A percentile compares a stretch with the other conserved stretches of the same genome.
Evolutionary conservation across 2,888 invertebrate species (phyloP).

Genomic region (Mongoloraphidia duomilia): DNA sequence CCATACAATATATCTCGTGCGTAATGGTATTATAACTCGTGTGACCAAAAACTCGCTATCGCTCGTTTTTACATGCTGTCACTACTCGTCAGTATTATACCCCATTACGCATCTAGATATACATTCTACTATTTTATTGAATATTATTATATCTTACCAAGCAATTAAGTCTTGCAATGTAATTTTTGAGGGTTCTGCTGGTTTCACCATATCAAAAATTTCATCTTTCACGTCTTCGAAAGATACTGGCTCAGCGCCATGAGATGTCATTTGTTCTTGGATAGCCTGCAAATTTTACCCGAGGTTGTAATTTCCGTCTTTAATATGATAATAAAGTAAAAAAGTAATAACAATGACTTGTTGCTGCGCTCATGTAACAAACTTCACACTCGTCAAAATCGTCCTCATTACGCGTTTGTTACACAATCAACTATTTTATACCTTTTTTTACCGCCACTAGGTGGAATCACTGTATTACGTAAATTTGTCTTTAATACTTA

Average conservation of each 20-base stretch:
- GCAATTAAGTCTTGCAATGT: conserved; percentile 73
- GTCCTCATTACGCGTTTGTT: no score
- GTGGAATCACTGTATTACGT: not conserved
- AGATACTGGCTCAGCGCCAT: conserved; percentile 77
- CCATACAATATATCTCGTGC: no score
- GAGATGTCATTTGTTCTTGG: conserved; percentile 75
- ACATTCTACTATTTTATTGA: no score
- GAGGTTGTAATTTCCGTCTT: no score
- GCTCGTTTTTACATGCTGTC: no score
- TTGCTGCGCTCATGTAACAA: not conserved
- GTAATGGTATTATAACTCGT: no score
- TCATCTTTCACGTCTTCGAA: conserved; percentile 95
- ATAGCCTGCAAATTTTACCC: conserved; percentile 48
- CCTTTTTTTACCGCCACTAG: no score
- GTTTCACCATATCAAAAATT: conserved; percentile 95
- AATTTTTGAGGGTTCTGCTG: conserved; percentile 67
- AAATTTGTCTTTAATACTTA: conserved; percentile 21
- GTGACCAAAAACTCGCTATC: no score
- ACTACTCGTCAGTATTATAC: no score
- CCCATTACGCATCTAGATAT: no score
- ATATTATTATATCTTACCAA: conserved; percentile 43
- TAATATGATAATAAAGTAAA: not conserved
- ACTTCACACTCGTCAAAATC: no score
- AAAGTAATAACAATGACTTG: not conserved
- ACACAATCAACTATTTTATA: no score